Conservation (phyloP, 2,797 vertebrate genomes). For the Diplodus puntazzo region DNA sequence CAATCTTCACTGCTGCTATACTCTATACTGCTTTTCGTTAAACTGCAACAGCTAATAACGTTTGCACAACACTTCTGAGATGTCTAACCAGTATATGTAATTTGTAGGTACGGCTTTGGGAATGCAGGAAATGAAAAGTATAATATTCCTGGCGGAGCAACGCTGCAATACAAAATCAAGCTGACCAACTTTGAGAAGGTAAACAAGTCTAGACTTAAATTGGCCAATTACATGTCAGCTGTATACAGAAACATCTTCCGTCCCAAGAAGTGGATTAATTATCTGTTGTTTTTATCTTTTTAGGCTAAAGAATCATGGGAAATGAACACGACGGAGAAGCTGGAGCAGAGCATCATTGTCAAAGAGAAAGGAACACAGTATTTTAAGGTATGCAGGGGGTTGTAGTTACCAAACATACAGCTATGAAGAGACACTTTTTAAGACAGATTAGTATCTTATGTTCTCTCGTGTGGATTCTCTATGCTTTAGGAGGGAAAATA, state of each 20-base stretch:
- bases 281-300: constrained; percentile 14
- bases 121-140: constrained; percentile 88
- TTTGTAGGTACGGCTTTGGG: constrained; percentile 93
- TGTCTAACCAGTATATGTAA: constrained; percentile 20
- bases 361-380: constrained; percentile 96
- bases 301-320: constrained; percentile 99
- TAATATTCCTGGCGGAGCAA: constrained; percentile 90
- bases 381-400: constrained; percentile 89
- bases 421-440: neutral
- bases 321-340: constrained; percentile 93
- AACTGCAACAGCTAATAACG: neutral
- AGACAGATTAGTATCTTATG: neutral
- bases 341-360: constrained; percentile 93
- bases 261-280: neutral
- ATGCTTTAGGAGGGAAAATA: constrained; percentile 91
- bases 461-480: constrained; percentile 31
- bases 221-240: neutral
- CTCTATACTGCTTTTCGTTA: neutral
- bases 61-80: neutral
- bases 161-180: constrained; percentile 91
- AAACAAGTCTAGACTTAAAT: constrained; percentile 16
- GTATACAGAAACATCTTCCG: neutral
- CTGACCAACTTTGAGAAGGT: constrained; percentile 96
- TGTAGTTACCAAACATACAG: neutral
- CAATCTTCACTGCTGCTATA: no score